Conservation (phyloP, 2,113 vertebrate genomes). For the Clupea harengus region DNA sequence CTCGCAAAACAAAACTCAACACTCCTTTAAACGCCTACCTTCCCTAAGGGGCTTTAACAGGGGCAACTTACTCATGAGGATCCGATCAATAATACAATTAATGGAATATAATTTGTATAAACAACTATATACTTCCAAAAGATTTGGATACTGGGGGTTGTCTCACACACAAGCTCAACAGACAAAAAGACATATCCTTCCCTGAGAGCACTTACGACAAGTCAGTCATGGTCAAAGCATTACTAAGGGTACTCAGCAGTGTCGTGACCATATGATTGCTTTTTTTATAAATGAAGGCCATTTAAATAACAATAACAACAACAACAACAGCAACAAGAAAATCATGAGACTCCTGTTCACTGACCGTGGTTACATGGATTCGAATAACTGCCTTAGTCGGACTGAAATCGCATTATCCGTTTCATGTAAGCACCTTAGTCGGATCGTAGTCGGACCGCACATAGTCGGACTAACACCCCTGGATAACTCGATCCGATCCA, state of each 20-base stretch:
- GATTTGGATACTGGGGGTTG: not conserved
- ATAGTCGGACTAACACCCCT: too few species aligned
- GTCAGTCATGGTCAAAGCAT: slow-evolving; percentile 8
- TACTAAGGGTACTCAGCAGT: not conserved
- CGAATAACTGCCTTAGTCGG: too few species aligned
- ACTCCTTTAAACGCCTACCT: not conserved
- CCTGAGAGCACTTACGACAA: not conserved
- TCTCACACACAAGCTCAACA: too few species aligned
- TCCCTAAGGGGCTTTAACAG: not conserved
- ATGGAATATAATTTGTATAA: not conserved
- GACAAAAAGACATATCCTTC: not conserved
- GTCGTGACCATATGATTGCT: not conserved
- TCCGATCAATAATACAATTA: not conserved
- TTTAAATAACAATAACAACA: not conserved
- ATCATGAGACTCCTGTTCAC: not conserved
- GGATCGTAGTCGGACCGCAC: too few species aligned
- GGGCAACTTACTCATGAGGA: too few species aligned
- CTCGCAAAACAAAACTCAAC: not conserved
- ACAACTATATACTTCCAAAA: not conserved
- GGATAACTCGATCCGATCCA: too few species aligned
- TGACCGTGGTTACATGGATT: too few species aligned
- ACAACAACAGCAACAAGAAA: not conserved
- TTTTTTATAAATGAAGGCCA: not conserved
- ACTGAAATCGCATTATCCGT: too few species aligned
- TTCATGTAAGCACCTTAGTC: too few species aligned